Base-by-base conservation (phyloP, 2,797 vertebrate species). In the Hypotaenidia philippensis region DNA sequence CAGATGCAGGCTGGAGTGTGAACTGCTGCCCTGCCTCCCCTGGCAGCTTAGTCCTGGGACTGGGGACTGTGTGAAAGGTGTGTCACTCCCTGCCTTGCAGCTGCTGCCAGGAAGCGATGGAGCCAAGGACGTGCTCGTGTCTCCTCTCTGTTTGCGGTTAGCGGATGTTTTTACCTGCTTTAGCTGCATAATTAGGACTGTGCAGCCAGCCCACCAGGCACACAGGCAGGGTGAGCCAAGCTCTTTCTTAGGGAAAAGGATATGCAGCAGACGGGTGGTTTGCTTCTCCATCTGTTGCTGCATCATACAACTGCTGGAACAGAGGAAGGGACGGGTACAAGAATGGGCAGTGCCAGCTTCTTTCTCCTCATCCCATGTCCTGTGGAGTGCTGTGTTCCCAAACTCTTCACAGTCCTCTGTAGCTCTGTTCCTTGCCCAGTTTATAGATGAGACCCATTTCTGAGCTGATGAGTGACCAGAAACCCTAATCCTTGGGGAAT, bases 1-100 rank as follows among this genome's bases (percentile, higher is more conserved):
- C 1, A 2, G 52, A 13, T 26, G 5, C 0, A 0, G 22, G n/a
- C 29, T n/a, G 34, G 72, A 0, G 0, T 22, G 38, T 34, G 3
- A 40, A 9, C 44, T 52, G 55, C 56, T 74, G 29, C 44, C 1
- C 0, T n/a, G 45, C 21, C 34, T 27, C 34, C 50, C 6, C 11
- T 60, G 81, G 56, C 86, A 79, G 52, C 71, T 57, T 69, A 65
- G 55, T 50, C 68, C 12, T 15, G 5, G 44, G 38, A 2, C 53
- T 50, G 8, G 10, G 34, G 52, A 13, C 52, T 13, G 26, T 11
- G 63, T n/a, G 69, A 10, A 44, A 49, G 81, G 70, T 40, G 32
- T 34, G 55, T 29, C 49, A 18, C 53, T 26, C 61, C 61, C 19
- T 41, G 70, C 55, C 82, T 55, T 31, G 44, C 47, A 18, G 4